A percentile compares a stretch with the other conserved stretches of the same genome.
These are phyloP conservation scores for Lingula anatina DNA, from an alignment of 2,888 invertebrate genomes.

Conservation along the genomic window DNA sequence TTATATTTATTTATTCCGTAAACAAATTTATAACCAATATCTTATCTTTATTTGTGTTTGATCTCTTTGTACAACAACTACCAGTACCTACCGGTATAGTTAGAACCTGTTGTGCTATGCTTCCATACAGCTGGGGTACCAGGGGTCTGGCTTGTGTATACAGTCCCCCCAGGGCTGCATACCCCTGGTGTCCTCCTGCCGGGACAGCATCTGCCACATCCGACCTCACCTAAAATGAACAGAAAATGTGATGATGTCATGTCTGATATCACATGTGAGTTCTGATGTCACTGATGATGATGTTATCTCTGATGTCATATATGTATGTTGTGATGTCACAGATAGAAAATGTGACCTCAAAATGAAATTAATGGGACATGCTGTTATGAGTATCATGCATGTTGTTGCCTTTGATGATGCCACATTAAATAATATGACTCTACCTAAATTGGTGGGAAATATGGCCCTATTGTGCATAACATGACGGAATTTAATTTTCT, in stretches of 20 bases:
- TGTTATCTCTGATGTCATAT: no score
- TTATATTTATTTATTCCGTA: no score
- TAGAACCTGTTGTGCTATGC: conserved; percentile 25
- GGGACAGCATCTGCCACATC: conserved; percentile 35
- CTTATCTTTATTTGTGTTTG: no score
- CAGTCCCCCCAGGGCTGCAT: conserved; percentile 47
- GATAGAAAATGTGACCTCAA: no score
- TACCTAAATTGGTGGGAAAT: neutral
- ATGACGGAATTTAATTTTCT: no score
- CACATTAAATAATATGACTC: neutral
- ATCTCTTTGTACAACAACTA: no score
- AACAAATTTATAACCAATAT: no score
- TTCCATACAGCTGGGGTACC: conserved; percentile 43
- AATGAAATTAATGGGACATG: no score
- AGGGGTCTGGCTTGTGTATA: conserved; percentile 48
- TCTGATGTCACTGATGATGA: neutral
- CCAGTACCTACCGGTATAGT: conserved; percentile 33
- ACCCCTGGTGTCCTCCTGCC: conserved; percentile 51
- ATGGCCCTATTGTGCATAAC: neutral
- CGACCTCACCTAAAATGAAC: conserved; percentile 28
- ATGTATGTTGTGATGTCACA: no score
- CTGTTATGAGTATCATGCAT: no score
- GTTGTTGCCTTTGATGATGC: neutral
- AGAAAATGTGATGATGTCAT: neutral
- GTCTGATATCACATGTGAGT: neutral